Base-by-base conservation (phyloP, 2,113 vertebrate species). In the Geococcyx californianus region DNA sequence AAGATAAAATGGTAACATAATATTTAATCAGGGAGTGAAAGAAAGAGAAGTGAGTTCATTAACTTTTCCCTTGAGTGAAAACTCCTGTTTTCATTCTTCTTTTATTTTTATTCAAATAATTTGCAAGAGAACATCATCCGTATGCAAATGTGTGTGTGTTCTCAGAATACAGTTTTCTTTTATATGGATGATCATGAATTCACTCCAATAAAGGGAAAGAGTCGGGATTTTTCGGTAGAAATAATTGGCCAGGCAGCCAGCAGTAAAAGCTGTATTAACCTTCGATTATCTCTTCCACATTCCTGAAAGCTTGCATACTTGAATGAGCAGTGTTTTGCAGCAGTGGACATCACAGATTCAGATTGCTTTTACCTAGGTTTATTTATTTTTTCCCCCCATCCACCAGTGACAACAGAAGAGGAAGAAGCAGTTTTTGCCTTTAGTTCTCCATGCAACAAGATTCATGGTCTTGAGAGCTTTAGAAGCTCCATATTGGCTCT, bases 21-120 rank as follows among this genome's bases (percentile, higher is more conserved):
- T 96, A 97, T 96, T 96, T 97, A 96, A 97, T 95, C 95, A 95
- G 95, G 83, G 93, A 96, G 85, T 90, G 93, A 96, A 97, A 96
- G 92, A 94, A 95, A 95, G 88, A 97, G 93, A 96, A 97, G 92
- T 93, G 92, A 95, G 92, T 96, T 94, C 95, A 96, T 96, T 95
- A 97, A 97, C 92, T 97, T 96, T 87, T 96, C 94, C 94, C 94
- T 95, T 95, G 96, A 96, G 93, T 96, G 92, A 96, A 94, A 96
- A 96, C 92, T 96, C 92, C 92, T 96, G 93, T 96, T 96, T 97
- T 90, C 86, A 93, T 90, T 96, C 89, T 96, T 96, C 95, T 96
- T 96, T 97, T 95, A 93, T 94, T 96, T 96, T 97, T 96, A 96
- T 97, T 96, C 95, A 96, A 96, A 96, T 96, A 93, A 87, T 96